phyloP scores from a whole-genome alignment of 2,888 invertebrate species.

The Drosophila kuntzei region DNA sequence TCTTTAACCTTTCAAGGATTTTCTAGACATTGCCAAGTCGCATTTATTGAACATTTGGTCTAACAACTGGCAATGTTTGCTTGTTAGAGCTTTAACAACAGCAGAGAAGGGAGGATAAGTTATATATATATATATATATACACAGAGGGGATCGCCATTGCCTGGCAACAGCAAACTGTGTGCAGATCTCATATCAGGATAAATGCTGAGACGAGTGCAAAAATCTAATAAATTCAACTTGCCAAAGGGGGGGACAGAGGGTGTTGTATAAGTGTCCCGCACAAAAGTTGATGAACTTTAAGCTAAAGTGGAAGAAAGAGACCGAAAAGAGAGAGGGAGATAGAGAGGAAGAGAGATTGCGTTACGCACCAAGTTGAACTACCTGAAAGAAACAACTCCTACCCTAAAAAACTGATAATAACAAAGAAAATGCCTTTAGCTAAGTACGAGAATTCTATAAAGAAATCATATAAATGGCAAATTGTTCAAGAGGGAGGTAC shows the following conservation, averaged over 20 bases:
- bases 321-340: background rate
- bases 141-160: constrained; percentile 20
- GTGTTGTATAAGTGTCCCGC: constrained; percentile 21
- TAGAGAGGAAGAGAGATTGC: constrained; percentile 22
- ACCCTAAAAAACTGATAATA: constrained; percentile 31
- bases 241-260: constrained; percentile 13
- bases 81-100: constrained; percentile 13
- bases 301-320: constrained; percentile 15
- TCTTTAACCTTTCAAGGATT: constrained; percentile 85
- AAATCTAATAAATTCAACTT: constrained; percentile 65
- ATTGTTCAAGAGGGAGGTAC: constrained; percentile 31
- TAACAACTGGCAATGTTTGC: constrained; percentile 47
- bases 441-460: constrained; percentile 23
- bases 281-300: constrained; percentile 76
- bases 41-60: constrained; percentile 72
- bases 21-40: constrained; percentile 66
- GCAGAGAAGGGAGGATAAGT: background rate
- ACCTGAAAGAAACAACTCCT: constrained; percentile 46
- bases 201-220: constrained; percentile 55
- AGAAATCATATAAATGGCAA: constrained; percentile 42
- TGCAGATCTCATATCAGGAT: constrained; percentile 59
- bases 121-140: background rate
- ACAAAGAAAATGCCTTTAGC: constrained; percentile 48
- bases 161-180: constrained; percentile 33
- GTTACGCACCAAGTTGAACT: constrained; percentile 49